Evolutionary conservation across 2,888 invertebrate genomes (phyloP).

Genomic region (Geotrupes spiniger): DNA sequence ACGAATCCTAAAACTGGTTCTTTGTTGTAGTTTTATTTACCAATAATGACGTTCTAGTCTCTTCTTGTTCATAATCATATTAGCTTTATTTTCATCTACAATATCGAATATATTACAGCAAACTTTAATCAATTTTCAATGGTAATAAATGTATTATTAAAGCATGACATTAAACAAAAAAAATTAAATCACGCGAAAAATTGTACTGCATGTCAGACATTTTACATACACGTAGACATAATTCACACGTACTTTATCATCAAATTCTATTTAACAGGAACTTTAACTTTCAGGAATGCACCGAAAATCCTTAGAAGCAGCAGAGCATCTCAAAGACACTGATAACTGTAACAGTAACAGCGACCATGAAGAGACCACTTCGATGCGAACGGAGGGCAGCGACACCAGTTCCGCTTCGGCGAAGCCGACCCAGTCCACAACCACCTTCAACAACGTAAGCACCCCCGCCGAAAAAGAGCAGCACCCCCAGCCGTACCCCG

Average conservation of each 20-base stretch:
- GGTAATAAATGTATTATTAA: no score
- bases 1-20: no score
- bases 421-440: conserved; percentile 24
- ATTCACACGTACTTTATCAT: background rate
- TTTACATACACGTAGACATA: background rate
- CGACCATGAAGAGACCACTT: conserved; percentile 63
- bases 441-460: conserved; percentile 17
- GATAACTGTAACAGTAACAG: conserved; percentile 51
- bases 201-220: no score
- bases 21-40: no score
- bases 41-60: no score
- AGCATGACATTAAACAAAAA: no score
- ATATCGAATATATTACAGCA: no score
- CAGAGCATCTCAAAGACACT: conserved; percentile 87
- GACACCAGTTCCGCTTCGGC: conserved; percentile 57
- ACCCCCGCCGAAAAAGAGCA: conserved; percentile 27
- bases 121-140: no score
- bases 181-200: no score
- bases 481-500: conserved; percentile 45
- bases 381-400: conserved; percentile 56
- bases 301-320: conserved; percentile 96
- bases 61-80: no score
- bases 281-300: conserved; percentile 81
- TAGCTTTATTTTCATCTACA: no score
- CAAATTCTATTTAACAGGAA: background rate